Evolutionary conservation across 2,888 invertebrate genomes (phyloP), one percentile per base, ranked within the genome.

Genomic region (Cotesia congregata): DNA sequence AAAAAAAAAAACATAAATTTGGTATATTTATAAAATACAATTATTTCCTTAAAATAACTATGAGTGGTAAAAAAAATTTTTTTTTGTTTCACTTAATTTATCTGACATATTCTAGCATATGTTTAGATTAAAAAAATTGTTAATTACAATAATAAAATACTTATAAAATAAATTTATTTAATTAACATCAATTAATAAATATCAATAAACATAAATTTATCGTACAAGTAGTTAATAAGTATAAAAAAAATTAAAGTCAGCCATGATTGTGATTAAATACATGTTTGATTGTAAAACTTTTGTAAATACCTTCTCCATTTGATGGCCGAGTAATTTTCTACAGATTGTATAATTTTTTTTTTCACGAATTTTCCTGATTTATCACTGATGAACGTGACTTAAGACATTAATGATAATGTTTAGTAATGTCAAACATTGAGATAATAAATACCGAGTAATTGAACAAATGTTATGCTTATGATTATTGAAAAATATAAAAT

Each of bases 341-440:
- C 50, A 76, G 76, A 76, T 76, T 76, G 76, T 67, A 72, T 72
- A 67, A 76, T 76, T 50, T 50, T 50, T 76, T 67, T 72, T 67
- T 73, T 38, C 59, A 73, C 15, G 50, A 59, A 73, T 73, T 67
- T 67, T 73, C 67, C 59, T 38, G 59, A 73, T 67, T 59, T 72
- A 72, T 73, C 60, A 62, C 50, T 73, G 30, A 70, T 38, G 50
- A 72, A 64, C 64, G 41, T 72, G 62, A 72, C 64, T 72, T 9
- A 64, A 72, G 64, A 72, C 72, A 41, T 64, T 64, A 40, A 64
- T 72, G 38, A 61, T 39, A 71, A 61, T 38, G 17, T 41, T 41
- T 15, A 15, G 50, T 68, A 40, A 20, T 40, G 6, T 39, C 5
- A 15, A 38, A 39, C 39, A 30, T 39, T 62, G 9, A 60, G 50